Base-by-base conservation (phyloP, 2,113 vertebrate species). In the Xiphorhynchus elegans region DNA sequence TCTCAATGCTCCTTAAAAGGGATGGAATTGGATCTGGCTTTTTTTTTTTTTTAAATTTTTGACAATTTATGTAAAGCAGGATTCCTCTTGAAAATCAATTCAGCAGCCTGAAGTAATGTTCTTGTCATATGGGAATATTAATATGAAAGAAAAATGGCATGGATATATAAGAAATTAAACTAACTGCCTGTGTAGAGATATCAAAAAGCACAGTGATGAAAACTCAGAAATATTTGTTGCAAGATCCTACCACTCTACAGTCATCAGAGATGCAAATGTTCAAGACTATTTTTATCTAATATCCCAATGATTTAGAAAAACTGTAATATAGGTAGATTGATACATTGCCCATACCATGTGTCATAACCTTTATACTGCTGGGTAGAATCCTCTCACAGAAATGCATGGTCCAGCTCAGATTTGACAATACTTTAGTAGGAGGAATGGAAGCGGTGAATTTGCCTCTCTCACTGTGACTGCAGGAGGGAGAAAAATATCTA, bases 71-170 rank as follows among this genome's bases (percentile, higher is more conserved):
- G 44, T 93, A 76, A 95, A 93, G 44, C 40, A 80, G 94, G 80
- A 92, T 83, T 97, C 80, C 73, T 93, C 86, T 89, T 90, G 80
- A 97, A 96, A 95, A 96, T 95, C 89, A 95, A 59, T 95, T 96
- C 80, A 90, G 52, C 87, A 77, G 44, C 76, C 90, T 92, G 68
- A 95, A 93, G 79, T 80, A 96, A 95, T 75, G 67, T 75, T 62
- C n/a, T 96, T 97, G 85, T 95, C 89, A 85, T 92, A 66, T 63
- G 59, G 60, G 63, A 89, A 93, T 95, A 97, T 93, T 97, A 96
- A 96, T 95, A 93, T 81, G 77, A 96, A 95, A 93, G 82, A 92
- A 96, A 96, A 96, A 95, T 92, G 40, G 59, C 85, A 85, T 28
- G 40, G 85, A 91, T 93, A 78, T 89, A 91, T 80, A 83, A 91